These are phyloP conservation scores for Pionites leucogaster DNA, from an alignment of 2,113 vertebrate species.

Conservation along the genomic window DNA sequence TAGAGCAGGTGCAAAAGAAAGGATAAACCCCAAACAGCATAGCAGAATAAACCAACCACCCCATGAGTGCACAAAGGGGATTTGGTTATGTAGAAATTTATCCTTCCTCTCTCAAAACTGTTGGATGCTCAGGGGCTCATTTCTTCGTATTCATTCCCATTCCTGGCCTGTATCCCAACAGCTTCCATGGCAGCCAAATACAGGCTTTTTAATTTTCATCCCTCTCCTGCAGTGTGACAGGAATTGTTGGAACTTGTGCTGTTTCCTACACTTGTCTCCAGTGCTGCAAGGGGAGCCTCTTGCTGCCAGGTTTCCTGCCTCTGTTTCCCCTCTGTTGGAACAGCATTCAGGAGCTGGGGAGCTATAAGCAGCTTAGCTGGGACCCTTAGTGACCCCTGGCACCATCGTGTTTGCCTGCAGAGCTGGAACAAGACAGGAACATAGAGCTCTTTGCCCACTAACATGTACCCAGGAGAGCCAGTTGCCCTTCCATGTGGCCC, in stretches of 20 bases:
- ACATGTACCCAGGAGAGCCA: neutral
- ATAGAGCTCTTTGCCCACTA: neutral
- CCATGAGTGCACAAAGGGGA: neutral
- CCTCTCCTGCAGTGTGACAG: neutral
- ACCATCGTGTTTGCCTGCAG: accelerated
- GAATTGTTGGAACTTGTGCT: conserved; percentile 20
- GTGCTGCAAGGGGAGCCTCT: neutral
- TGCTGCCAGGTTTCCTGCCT: conserved; percentile 5
- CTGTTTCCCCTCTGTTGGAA: neutral
- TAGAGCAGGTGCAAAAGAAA: neutral
- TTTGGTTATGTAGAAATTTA: neutral
- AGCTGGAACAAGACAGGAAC: neutral
- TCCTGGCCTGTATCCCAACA: conserved; percentile 20
- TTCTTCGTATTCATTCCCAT: neutral
- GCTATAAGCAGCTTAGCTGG: neutral
- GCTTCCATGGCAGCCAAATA: neutral
- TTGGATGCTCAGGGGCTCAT: conserved; percentile 1
- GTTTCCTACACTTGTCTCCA: neutral
- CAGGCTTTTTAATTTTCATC: neutral
- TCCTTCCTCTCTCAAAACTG: neutral
- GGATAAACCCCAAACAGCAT: neutral
- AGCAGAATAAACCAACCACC: neutral
- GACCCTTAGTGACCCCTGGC: neutral
- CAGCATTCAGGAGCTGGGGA: neutral
- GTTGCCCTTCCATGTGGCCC: neutral